Conservation (phyloP, 2,113 vertebrate species). For the Hystrix cristata region DNA sequence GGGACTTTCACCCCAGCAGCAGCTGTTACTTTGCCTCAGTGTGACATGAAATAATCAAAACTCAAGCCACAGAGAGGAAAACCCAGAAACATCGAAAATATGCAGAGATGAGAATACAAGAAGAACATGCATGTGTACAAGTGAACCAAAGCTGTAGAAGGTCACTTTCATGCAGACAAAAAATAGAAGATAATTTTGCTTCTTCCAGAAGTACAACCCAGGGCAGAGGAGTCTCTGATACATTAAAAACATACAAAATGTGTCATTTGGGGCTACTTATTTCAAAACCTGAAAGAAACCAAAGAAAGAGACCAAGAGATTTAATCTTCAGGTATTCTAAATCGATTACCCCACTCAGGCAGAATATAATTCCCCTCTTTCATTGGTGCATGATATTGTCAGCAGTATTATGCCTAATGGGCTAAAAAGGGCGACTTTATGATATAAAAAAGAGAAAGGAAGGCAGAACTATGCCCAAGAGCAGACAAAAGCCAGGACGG, state of each 20-base stretch:
- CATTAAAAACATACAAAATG: not conserved
- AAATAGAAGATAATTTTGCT: not conserved
- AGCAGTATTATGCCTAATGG: not conserved
- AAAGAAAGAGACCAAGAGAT: not conserved
- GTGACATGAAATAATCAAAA: conserved; percentile 37
- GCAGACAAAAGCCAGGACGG: not conserved
- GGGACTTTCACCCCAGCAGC: not conserved
- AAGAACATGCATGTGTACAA: not conserved
- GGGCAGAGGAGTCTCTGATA: not conserved
- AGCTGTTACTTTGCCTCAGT: conserved; percentile 36
- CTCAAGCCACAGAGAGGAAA: conserved; percentile 57
- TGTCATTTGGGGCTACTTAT: not conserved
- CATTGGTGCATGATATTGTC: not conserved
- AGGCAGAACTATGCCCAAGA: not conserved
- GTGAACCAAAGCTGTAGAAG: not conserved
- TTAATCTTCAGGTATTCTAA: conserved; percentile 11
- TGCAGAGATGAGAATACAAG: not conserved
- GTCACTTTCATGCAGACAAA: not conserved
- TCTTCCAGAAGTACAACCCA: not conserved
- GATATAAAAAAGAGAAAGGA: not conserved
- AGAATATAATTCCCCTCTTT: conserved; percentile 26
- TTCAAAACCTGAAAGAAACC: conserved; percentile 43
- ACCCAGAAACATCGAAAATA: conserved; percentile 1
- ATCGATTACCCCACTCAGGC: not conserved
- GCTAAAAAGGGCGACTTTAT: not conserved